Conservation (phyloP, 1,140 invertebrate species). For the Holotrichia oblita region DNA sequence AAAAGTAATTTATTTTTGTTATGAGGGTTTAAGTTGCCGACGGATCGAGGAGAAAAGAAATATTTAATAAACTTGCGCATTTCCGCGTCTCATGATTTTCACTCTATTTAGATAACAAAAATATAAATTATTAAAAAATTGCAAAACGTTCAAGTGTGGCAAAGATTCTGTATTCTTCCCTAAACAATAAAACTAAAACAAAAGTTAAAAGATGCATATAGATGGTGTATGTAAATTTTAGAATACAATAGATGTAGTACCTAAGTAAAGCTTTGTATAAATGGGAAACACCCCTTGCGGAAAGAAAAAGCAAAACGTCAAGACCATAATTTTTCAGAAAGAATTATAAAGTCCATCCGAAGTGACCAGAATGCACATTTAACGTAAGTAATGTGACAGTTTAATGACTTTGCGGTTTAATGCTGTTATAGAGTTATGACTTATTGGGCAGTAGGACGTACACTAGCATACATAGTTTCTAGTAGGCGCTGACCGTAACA, state of each 20-base stretch:
- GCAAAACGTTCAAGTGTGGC: too few relatives aligned
- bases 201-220: too few relatives aligned
- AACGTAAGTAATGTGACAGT: constrained; percentile 36
- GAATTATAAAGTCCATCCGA: constrained; percentile 11
- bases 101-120: background rate
- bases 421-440: constrained; percentile 39
- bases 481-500: constrained; percentile 41
- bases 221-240: too few relatives aligned
- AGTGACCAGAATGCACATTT: constrained; percentile 35
- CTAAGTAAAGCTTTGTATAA: too few relatives aligned
- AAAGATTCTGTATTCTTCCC: too few relatives aligned
- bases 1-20: constrained; percentile 54
- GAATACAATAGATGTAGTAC: too few relatives aligned
- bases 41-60: constrained; percentile 13
- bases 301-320: background rate
- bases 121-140: too few relatives aligned
- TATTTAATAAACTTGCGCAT: constrained; percentile 33
- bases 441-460: constrained; percentile 38
- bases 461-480: background rate
- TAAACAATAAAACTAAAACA: too few relatives aligned
- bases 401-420: constrained; percentile 41
- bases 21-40: constrained; percentile 25
- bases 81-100: background rate
- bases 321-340: constrained; percentile 21
- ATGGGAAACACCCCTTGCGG: too few relatives aligned